Evolutionary conservation across 2,797 vertebrate species (phyloP).

Genomic region (Sebastes elongatus): DNA sequence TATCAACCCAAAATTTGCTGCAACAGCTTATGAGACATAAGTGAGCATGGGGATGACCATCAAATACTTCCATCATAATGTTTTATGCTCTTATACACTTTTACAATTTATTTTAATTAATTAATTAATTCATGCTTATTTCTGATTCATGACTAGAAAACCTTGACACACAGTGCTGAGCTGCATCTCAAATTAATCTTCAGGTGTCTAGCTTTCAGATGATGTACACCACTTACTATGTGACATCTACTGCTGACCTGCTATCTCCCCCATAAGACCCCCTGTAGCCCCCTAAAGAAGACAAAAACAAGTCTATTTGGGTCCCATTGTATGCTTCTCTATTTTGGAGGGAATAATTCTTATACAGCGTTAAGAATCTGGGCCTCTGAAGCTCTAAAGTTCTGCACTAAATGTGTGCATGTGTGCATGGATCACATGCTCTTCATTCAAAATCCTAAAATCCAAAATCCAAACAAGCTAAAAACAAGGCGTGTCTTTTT

Average conservation of each 20-base stretch:
- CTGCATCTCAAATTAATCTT: too few relatives aligned
- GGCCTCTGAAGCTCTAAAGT: background rate
- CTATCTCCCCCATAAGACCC: accelerated
- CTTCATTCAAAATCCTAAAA: background rate
- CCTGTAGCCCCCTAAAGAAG: accelerated
- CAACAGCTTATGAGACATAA: too few relatives aligned
- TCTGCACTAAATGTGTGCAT: background rate
- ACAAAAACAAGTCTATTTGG: too few relatives aligned
- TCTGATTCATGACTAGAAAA: accelerated
- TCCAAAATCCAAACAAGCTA: too few relatives aligned
- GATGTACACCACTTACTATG: too few relatives aligned
- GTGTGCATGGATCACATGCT: background rate
- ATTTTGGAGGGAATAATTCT: background rate
- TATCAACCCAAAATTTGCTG: too few relatives aligned
- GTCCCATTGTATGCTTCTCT: background rate
- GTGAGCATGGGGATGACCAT: accelerated
- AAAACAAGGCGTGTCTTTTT: background rate
- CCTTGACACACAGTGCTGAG: too few relatives aligned
- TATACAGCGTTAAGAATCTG: background rate
- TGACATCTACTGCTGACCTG: too few relatives aligned
- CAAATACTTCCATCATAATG: background rate
- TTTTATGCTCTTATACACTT: too few relatives aligned
- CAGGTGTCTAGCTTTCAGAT: accelerated
- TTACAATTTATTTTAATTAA: too few relatives aligned
- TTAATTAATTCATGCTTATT: too few relatives aligned